Base-by-base conservation (phyloP, 2,113 vertebrate species). In the Hipposideros armiger region DNA sequence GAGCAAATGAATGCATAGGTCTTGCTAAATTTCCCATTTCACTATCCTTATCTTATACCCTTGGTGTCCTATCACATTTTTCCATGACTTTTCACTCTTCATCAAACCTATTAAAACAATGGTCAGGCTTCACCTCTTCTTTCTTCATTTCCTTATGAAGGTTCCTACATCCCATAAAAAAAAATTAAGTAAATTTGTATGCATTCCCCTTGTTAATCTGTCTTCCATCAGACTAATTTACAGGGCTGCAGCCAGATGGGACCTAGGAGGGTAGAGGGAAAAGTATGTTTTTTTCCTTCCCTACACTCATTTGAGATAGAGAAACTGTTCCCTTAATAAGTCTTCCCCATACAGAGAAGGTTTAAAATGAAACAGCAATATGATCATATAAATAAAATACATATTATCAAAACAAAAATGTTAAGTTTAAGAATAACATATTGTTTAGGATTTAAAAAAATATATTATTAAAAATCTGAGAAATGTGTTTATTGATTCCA, bases 321-420 rank as follows among this genome's bases (percentile, higher is more conserved):
- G 32, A 84, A 88, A 80, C 7, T 64, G 1, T 54, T 56, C 24
- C 24, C 11, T 89, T 54, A 70, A 36, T 45, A 47, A 78, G 64
- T 89, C n/a, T 78, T 36, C 11, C 64, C n/a, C 64, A 58, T 24
- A 72, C 28, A 40, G 24, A 10, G 54, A 90, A n/a, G 54, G 42
- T 73, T 86, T 86, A 90, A 94, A 91, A 66, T 67, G 62, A 89
- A 96, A 93, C 6, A 81, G 72, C 40, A 85, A 76, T 64, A 82
- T 28, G 40, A 54, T 58, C 11, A 77, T n/a, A 2, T 50, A 82
- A 89, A 67, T 81, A 67, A 66, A 67, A 87, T 70, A 30, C 26
- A 40, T 42, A 32, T 67, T 77, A 74, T 94, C 19, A 47, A 74
- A 89, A 83, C 7, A 30, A 62, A 95, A 93, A 54, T 86, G 52